phyloP scores from a whole-genome alignment of 1,140 invertebrate genomes.

The Pachypsylla venusta region DNA sequence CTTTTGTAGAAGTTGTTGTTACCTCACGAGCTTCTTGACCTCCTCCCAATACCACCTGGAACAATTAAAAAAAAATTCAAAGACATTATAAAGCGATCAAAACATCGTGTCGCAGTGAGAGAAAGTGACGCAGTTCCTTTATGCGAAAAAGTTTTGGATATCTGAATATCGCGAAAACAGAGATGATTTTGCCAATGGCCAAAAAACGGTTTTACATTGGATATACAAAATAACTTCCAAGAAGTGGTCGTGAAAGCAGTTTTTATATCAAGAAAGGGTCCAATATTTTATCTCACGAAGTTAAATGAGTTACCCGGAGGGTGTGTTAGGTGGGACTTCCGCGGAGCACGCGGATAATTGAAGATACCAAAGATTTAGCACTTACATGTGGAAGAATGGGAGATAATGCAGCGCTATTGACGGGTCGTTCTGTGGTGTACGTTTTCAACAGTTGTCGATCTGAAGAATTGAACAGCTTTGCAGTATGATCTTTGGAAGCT shows the following conservation, averaged over 20 bases:
- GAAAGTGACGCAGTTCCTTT: not conserved
- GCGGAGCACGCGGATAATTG: too few relatives aligned
- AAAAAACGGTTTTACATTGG: too few relatives aligned
- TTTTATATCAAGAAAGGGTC: too few relatives aligned
- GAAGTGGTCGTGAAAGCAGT: too few relatives aligned
- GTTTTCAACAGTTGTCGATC: slow-evolving; percentile 75
- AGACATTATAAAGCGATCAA: not conserved
- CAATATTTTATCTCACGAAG: too few relatives aligned
- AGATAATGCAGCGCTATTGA: slow-evolving; percentile 92
- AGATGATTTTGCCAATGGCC: too few relatives aligned
- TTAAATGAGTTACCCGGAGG: too few relatives aligned
- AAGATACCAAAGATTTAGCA: slow-evolving; percentile 18
- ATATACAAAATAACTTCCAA: too few relatives aligned
- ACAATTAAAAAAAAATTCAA: slow-evolving; percentile 12
- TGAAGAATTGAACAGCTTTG: slow-evolving; percentile 83
- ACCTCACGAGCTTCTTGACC: slow-evolving; percentile 99
- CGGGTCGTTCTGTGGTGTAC: slow-evolving; percentile 90
- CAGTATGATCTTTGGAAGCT: slow-evolving; percentile 84
- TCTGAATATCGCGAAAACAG: too few relatives aligned
- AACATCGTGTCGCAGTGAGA: too few relatives aligned
- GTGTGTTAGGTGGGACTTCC: too few relatives aligned
- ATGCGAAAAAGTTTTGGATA: too few relatives aligned
- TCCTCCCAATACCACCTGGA: slow-evolving; percentile 75
- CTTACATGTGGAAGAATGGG: slow-evolving; percentile 82
- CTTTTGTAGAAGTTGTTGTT: slow-evolving; percentile 85